Percentiles rank a stretch among this genome's conserved stretches.
Evolutionary conservation across 2,113 vertebrate species (phyloP).

Genomic region (Pao palembangensis): DNA sequence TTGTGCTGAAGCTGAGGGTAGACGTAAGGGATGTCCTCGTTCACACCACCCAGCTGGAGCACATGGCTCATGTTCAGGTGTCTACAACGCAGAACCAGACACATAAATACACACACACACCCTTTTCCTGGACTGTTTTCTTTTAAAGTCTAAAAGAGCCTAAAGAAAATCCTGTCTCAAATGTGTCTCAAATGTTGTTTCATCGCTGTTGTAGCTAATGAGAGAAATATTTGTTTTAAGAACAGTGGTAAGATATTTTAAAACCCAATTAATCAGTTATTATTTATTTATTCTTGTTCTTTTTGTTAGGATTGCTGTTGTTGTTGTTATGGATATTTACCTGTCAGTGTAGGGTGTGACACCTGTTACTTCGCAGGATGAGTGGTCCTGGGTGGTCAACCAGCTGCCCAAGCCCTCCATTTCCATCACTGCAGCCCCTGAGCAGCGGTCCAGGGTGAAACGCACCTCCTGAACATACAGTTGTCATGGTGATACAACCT

Average conservation of each 20-base stretch:
- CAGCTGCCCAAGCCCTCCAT: slow-evolving; percentile 80
- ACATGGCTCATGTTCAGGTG: slow-evolving; percentile 81
- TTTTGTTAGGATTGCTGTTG: not conserved
- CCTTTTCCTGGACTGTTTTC: too few species aligned
- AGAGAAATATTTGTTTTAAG: too few species aligned
- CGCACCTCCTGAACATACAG: slow-evolving; percentile 72
- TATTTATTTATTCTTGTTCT: too few species aligned
- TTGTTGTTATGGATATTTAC: slow-evolving; percentile 50
- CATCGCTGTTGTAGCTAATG: too few species aligned
- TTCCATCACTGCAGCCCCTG: slow-evolving; percentile 74
- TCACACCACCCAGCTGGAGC: slow-evolving; percentile 85
- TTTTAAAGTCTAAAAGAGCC: too few species aligned
- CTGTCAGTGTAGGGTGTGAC: slow-evolving; percentile 76
- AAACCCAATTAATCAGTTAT: too few species aligned
- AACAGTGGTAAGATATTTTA: not conserved
- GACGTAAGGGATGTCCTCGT: slow-evolving; percentile 80
- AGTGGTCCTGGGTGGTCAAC: slow-evolving; percentile 80
- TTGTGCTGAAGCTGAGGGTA: slow-evolving; percentile 83
- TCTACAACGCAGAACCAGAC: slow-evolving; percentile 52
- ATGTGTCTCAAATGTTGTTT: too few species aligned
- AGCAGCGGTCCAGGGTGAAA: slow-evolving; percentile 82
- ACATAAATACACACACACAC: slow-evolving; percentile 6
- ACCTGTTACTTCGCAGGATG: slow-evolving; percentile 77
- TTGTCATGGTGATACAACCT: not conserved
- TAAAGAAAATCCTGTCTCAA: too few species aligned